Conservation (phyloP, 1,140 invertebrate species). For the Mizuhopecten yessoensis region DNA sequence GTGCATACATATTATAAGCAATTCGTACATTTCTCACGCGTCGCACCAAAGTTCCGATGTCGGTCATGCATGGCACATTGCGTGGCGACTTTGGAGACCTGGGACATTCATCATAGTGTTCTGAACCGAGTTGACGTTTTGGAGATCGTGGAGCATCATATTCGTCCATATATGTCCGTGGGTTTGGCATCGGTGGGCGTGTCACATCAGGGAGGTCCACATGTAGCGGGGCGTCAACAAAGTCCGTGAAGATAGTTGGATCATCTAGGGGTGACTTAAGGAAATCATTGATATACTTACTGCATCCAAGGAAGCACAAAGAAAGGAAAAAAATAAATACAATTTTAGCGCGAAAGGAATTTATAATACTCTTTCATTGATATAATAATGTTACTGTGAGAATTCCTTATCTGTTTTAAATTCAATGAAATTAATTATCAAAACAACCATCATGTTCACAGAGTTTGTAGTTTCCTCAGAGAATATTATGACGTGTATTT, state of each 20-base stretch:
- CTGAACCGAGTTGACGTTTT: constrained; percentile 47
- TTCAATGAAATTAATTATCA: neutral
- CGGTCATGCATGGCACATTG: constrained; percentile 68
- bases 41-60: constrained; percentile 68
- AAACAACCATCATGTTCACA: neutral
- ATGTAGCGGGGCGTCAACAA: constrained; percentile 54
- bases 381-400: too few relatives aligned
- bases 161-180: constrained; percentile 3
- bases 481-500: neutral
- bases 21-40: constrained; percentile 73
- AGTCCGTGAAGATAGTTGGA: constrained; percentile 44
- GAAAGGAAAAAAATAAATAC: constrained; percentile 48
- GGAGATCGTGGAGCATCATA: constrained; percentile 52
- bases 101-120: constrained; percentile 48
- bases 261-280: constrained; percentile 69
- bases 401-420: too few relatives aligned
- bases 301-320: constrained; percentile 62
- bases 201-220: neutral
- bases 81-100: constrained; percentile 57
- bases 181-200: constrained; percentile 48
- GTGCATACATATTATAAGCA: constrained; percentile 66
- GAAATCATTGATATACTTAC: constrained; percentile 75
- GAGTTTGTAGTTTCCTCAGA: neutral
- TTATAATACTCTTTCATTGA: too few relatives aligned
- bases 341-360: neutral